Evolutionary conservation across 2,797 vertebrate genomes (phyloP).

Genomic region (Cyclopterus lumpus): DNA sequence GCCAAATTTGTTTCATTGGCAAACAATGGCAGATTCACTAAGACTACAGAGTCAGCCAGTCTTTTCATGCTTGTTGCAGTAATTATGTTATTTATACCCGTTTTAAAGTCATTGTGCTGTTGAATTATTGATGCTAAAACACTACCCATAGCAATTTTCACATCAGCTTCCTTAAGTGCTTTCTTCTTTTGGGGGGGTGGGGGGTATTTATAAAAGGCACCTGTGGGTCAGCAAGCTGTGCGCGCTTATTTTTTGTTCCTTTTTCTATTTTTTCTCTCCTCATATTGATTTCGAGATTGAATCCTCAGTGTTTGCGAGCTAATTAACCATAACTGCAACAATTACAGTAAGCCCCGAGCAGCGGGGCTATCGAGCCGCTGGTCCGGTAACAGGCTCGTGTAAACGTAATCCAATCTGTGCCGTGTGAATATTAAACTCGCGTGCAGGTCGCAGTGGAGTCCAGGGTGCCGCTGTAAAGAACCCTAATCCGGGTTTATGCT

Average conservation of each 20-base stretch:
- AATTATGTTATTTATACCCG: slow-evolving; percentile 19
- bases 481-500: slow-evolving; percentile 44
- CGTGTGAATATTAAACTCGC: slow-evolving; percentile 33
- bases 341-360: slow-evolving; percentile 65
- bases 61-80: slow-evolving; percentile 23
- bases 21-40: slow-evolving; percentile 23
- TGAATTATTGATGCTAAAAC: slow-evolving; percentile 41
- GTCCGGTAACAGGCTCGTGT: slow-evolving; percentile 39
- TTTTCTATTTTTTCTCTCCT: not conserved
- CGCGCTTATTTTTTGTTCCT: too few species aligned
- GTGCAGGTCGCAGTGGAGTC: slow-evolving; percentile 28
- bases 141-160: slow-evolving; percentile 15
- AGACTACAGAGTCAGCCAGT: slow-evolving; percentile 17
- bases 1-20: slow-evolving; percentile 25
- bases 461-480: not conserved
- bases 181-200: slow-evolving; percentile 6
- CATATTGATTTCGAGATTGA: slow-evolving; percentile 68
- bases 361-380: slow-evolving; percentile 54
- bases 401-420: slow-evolving; percentile 63
- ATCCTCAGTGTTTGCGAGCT: slow-evolving; percentile 59
- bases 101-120: slow-evolving; percentile 13
- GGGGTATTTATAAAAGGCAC: slow-evolving; percentile 15
- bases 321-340: slow-evolving; percentile 73
- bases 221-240: slow-evolving; percentile 42
- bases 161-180: slow-evolving; percentile 25